These are phyloP conservation scores for Onychostruthus taczanowskii DNA, from an alignment of 2,113 vertebrate species.

Conservation along the genomic window DNA sequence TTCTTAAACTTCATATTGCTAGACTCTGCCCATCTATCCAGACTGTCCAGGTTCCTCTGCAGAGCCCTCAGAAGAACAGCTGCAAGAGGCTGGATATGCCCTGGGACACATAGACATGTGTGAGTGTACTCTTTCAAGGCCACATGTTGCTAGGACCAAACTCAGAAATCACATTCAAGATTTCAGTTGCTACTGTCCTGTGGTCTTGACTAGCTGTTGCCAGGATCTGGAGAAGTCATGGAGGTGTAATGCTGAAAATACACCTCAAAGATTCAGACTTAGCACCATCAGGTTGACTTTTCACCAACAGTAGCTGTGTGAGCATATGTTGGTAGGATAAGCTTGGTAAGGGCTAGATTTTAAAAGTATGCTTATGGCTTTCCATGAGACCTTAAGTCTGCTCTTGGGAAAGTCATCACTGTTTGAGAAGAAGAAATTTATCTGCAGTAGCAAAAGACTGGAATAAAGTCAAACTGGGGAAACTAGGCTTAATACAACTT, in stretches of 20 bases:
- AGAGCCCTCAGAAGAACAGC: background rate
- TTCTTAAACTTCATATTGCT: background rate
- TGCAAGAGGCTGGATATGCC: background rate
- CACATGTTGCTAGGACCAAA: background rate
- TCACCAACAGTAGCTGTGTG: background rate
- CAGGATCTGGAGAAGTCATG: background rate
- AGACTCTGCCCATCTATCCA: background rate
- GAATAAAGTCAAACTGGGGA: background rate
- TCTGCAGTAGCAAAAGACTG: background rate
- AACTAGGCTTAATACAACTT: background rate
- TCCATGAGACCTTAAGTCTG: background rate
- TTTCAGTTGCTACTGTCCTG: background rate
- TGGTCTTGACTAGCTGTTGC: background rate
- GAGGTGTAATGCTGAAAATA: background rate
- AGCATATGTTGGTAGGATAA: background rate
- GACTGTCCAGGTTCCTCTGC: background rate
- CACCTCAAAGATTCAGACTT: background rate
- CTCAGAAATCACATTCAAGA: background rate
- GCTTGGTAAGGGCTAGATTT: background rate
- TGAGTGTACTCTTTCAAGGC: background rate
- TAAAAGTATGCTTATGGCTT: background rate
- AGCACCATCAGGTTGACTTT: background rate
- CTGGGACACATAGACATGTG: background rate
- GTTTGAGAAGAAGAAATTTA: background rate
- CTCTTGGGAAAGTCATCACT: background rate